These are phyloP conservation scores for Charadrius vociferus DNA, from an alignment of 2,113 vertebrate genomes.

Conservation along the genomic window DNA sequence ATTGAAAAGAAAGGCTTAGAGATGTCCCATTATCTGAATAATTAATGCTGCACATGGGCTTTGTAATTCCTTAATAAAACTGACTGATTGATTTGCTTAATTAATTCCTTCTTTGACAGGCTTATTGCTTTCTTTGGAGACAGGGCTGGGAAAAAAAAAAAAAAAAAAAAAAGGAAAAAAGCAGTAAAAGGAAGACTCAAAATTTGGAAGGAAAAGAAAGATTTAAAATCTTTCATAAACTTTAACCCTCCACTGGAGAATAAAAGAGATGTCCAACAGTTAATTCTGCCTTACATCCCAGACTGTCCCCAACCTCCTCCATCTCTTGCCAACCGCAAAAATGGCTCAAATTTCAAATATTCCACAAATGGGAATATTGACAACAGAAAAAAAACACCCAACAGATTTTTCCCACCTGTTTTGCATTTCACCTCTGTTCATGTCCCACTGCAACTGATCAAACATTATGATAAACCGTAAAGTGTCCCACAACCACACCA, in stretches of 20 bases:
- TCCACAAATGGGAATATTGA: neutral
- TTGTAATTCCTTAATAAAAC: slow-evolving; percentile 87
- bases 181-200: slow-evolving; percentile 40
- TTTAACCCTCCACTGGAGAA: slow-evolving; percentile 49
- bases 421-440: neutral
- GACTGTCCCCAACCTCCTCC: neutral
- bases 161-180: neutral
- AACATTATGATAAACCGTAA: slow-evolving; percentile 54
- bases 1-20: slow-evolving; percentile 82
- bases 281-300: neutral
- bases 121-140: slow-evolving; percentile 79
- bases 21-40: slow-evolving; percentile 86
- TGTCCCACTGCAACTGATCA: slow-evolving; percentile 39
- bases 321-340: slow-evolving; percentile 27
- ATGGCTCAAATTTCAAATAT: too few species aligned
- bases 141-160: neutral
- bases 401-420: neutral
- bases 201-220: slow-evolving; percentile 54
- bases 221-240: slow-evolving; percentile 76
- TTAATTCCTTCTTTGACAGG: slow-evolving; percentile 84
- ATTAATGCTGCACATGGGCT: slow-evolving; percentile 84
- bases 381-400: neutral
- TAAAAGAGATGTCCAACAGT: neutral
- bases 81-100: slow-evolving; percentile 87
- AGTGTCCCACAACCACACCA: slow-evolving; percentile 1